Conservation (phyloP, 2,113 vertebrate species). For the Lepidothrix coronata region DNA sequence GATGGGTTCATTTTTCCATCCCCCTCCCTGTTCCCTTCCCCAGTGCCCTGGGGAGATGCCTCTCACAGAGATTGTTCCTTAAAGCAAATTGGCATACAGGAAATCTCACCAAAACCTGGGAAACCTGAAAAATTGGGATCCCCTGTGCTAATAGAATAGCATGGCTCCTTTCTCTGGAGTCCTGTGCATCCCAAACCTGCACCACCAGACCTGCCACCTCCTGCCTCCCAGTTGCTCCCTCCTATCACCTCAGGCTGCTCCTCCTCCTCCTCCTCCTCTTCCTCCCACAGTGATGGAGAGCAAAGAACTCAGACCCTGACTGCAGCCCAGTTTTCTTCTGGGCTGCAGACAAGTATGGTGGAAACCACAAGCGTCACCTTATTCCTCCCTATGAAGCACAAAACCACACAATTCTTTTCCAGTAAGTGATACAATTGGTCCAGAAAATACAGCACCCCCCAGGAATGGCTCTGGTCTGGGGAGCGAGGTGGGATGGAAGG, state of each 20-base stretch:
- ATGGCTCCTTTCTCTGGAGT: neutral
- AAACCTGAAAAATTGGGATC: neutral
- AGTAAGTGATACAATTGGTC: neutral
- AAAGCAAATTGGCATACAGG: neutral
- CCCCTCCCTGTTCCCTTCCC: neutral
- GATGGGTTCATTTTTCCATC: neutral
- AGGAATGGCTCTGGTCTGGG: neutral
- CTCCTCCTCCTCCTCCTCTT: neutral
- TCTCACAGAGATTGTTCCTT: neutral
- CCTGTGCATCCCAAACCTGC: neutral
- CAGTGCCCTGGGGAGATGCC: fast-evolving
- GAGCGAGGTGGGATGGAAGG: neutral
- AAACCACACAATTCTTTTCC: neutral
- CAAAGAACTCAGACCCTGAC: neutral
- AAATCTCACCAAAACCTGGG: neutral
- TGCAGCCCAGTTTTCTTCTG: neutral
- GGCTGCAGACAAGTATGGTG: neutral
- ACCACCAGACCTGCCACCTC: neutral
- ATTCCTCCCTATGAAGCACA: neutral
- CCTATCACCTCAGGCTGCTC: neutral
- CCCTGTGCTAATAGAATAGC: neutral
- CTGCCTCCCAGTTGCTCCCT: neutral
- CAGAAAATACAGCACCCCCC: neutral
- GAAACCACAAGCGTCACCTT: neutral
- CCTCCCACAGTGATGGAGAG: neutral